These are phyloP conservation scores for Trididemnum miniatum DNA, from an alignment of 23 tunicate species.

Conservation along the genomic window DNA sequence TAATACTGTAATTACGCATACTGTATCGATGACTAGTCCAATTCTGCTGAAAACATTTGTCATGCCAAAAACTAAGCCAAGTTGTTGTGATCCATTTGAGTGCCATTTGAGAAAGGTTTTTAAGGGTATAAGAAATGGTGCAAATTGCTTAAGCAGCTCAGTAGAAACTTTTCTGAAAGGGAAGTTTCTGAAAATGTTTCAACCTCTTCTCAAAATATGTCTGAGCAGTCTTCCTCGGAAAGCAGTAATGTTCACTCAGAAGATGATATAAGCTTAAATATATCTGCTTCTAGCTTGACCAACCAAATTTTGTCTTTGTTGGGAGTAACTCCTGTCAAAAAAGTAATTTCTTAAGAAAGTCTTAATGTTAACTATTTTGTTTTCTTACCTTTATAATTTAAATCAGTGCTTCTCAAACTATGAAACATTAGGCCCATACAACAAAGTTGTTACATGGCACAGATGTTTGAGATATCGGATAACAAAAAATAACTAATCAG, in stretches of 20 bases:
- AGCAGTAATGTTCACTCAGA: background rate
- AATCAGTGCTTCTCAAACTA: too few species aligned
- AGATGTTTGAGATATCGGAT: too few species aligned
- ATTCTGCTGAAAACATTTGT: background rate
- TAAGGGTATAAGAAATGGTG: background rate
- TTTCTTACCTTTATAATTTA: background rate
- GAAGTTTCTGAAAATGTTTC: background rate
- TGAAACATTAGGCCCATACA: too few species aligned
- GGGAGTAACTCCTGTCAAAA: background rate
- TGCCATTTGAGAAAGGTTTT: background rate
- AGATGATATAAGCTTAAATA: background rate
- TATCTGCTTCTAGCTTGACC: background rate
- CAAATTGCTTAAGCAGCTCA: background rate
- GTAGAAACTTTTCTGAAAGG: background rate
- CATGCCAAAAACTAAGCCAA: background rate
- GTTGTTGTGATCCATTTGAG: background rate
- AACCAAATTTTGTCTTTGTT: background rate
- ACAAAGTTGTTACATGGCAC: too few species aligned
- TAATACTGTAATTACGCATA: background rate
- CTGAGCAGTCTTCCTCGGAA: background rate
- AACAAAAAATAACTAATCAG: too few species aligned
- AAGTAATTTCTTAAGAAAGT: background rate
- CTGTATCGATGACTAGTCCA: background rate
- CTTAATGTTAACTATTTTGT: background rate
- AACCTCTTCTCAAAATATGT: background rate